A percentile compares a stretch with the other conserved stretches of the same genome.
Conservation (phyloP, 2,888 invertebrate genomes). For the Smittia aterrima region DNA sequence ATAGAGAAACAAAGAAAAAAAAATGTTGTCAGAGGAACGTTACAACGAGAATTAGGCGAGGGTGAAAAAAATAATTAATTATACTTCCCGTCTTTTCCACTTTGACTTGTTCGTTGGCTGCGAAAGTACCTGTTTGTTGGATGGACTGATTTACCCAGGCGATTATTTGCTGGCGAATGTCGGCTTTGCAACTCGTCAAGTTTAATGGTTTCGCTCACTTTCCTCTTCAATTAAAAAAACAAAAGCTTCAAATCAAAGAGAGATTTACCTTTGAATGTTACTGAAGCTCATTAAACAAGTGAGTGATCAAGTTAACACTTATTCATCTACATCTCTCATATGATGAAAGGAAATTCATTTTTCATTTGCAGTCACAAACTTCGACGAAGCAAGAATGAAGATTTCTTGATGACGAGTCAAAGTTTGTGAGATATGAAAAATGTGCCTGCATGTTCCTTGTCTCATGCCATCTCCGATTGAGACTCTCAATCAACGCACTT, state of each 20-base stretch:
- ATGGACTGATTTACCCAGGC: not conserved
- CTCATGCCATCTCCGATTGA: not conserved
- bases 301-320: no score
- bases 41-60: slow-evolving; percentile 12
- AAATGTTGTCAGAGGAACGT: slow-evolving; percentile 11
- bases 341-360: no score
- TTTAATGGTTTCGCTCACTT: no score
- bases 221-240: no score
- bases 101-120: slow-evolving; percentile 1
- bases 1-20: slow-evolving; percentile 10
- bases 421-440: not conserved
- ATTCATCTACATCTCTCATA: no score
- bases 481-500: not conserved
- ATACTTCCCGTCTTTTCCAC: slow-evolving; percentile 16
- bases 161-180: not conserved
- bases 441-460: not conserved
- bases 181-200: no score
- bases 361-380: no score
- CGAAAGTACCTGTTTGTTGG: not conserved
- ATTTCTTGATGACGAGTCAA: no score
- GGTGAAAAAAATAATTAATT: slow-evolving; percentile 36
- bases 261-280: no score
- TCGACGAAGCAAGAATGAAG: no score
- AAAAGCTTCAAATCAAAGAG: no score
- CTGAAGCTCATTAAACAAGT: no score